Base-by-base conservation (phyloP, 2,113 vertebrate species). In the Grammomys surdaster region DNA sequence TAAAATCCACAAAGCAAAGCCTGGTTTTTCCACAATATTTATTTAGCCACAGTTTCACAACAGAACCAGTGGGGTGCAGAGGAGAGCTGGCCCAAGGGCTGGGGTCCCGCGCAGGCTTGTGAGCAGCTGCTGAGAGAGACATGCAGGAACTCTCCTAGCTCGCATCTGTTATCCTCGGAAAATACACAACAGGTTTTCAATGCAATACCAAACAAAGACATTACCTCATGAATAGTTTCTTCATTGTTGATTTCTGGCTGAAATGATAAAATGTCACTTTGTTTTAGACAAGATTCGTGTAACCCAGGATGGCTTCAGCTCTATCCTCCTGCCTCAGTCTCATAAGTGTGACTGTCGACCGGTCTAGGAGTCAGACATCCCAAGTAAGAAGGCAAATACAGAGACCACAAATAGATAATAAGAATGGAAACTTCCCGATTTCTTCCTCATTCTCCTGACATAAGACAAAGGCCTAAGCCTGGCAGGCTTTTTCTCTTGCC, bases 1-100 rank as follows among this genome's bases (percentile, higher is more conserved):
- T 94, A 60, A 94, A 95, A 92, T 88, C 82, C 11, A 40, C 5
- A 82, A 82, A 40, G 19, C 80, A 60, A 58, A 85, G 54, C n/a
- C 46, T 94, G 69, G 40, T 67, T 95, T 94, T 88, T 40, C 40
- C 84, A 67, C 70, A 40, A 65, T 48, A 70, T 90, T 67, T 48
- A 86, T 40, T 40, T 40, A 40, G 65, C 31, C 78, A 72, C 81
- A 90, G 76, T 90, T 93, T 86, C 82, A 69, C 90, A 90, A 36
- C 36, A 77, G 72, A 88, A 58, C 33, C 17, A 16, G 4, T 20
- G 72, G 95, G 72, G 77, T 1, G 26, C 36, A 1, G 46, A 78
- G 19, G 14, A 33, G 7, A 90, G 75, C 0, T 70, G 43, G 54
- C 48, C 36, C n/a, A 26, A 65, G 58, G 7, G 14, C 14, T 19